Evolutionary conservation across 2,888 invertebrate species (phyloP), one percentile per base, ranked within the genome.

Genomic region (Tipula lateralis): DNA sequence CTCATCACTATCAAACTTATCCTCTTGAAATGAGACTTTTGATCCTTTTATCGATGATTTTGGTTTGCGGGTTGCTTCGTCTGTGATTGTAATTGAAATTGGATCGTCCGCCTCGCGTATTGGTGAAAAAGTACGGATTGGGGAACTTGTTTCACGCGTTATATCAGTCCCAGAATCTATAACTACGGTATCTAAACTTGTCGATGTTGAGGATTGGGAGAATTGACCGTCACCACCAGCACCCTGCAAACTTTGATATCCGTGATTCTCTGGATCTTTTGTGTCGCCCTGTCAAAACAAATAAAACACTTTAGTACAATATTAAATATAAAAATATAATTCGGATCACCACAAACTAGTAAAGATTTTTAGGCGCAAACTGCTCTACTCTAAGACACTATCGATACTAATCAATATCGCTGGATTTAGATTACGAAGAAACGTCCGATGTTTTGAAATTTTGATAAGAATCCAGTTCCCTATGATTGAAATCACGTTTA

Each of bases 111-210:
- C 83, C 66, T 84, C 86, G 84, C 88, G 88, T 34, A 86, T 89
- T 89, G 84, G 84, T 24, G 36, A 39, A 29, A 83, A 83, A 1
- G 13, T 29, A 82, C 2, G 89, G 87, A 85, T 88, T 88, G 16
- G 87, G 87, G 84, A 88, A 88, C 85, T 82, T 36, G 29, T 80
- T 81, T 32, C 32, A 1, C 36, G 12, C 7, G 82, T 82, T 30
- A 82, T 82, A 36, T 86, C 86, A 85, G 7, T 29, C 16, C 29
- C 84, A 9, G 44, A 50, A 84, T 87, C 87, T 81, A 86, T 85
- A 13, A 87, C 83, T 13, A 87, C 91, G 66, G 91, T 91, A 86
- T 93, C 93, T 86, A 93, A 89, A 85, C 93, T 93, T 29, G 93
- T 92, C 88, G 92, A 92, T 85, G 93, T 93, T 66, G 93, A 92